phyloP scores from a whole-genome alignment of 2,797 vertebrate species.

The Thripadectes ignobilis region DNA sequence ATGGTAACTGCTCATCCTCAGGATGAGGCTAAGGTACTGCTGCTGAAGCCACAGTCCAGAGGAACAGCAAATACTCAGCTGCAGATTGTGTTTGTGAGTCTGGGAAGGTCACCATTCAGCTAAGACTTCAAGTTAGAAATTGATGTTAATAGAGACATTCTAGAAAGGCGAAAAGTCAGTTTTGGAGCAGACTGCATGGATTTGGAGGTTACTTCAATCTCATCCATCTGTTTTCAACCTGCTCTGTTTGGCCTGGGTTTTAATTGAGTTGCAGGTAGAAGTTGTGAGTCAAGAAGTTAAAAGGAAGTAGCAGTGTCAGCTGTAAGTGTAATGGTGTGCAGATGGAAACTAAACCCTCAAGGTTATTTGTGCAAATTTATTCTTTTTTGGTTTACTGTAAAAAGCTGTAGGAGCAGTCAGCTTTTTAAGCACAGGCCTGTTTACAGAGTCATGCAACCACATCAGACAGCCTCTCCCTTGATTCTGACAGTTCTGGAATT shows the following conservation, averaged over 20 bases:
- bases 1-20: neutral
- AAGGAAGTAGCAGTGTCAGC: neutral
- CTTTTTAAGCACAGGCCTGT: neutral
- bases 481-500: neutral
- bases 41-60: neutral
- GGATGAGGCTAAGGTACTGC: neutral
- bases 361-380: neutral
- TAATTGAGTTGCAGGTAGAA: neutral
- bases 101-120: neutral
- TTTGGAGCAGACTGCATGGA: neutral
- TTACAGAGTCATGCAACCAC: neutral
- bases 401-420: neutral
- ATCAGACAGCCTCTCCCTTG: neutral
- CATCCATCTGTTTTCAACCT: neutral
- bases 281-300: neutral
- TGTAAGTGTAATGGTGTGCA: neutral
- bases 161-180: neutral
- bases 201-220: neutral
- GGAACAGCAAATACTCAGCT: neutral
- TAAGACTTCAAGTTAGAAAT: neutral
- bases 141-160: neutral
- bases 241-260: neutral
- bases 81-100: neutral
- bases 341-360: neutral
- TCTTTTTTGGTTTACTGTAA: neutral